A percentile compares a stretch with the other conserved stretches of the same genome.
These are phyloP conservation scores for Crotalus viridis DNA, from an alignment of 2,113 vertebrate species.

Conservation along the genomic window DNA sequence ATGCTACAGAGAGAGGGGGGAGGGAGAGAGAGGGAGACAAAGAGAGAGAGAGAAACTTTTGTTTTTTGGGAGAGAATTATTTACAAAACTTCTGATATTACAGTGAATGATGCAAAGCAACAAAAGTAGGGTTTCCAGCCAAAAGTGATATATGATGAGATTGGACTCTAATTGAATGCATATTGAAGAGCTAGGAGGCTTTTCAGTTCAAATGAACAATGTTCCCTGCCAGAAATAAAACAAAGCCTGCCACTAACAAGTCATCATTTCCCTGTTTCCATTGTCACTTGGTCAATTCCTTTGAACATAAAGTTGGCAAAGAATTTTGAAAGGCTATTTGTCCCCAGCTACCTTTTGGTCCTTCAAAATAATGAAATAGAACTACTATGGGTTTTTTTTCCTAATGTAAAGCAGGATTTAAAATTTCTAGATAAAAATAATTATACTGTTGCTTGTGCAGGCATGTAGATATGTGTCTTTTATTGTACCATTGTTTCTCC, in stretches of 20 bases:
- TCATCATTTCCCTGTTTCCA: neutral
- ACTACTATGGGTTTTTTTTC: neutral
- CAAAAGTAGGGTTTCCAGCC: neutral
- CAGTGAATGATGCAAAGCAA: neutral
- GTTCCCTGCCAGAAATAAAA: neutral
- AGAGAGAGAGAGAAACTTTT: neutral
- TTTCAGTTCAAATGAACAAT: neutral
- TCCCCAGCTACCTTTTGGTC: neutral
- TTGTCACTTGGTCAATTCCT: neutral
- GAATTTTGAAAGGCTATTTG: neutral
- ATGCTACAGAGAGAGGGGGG: too few relatives aligned
- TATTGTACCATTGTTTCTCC: neutral
- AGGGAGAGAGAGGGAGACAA: too few relatives aligned
- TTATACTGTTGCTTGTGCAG: neutral
- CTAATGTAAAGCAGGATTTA: neutral
- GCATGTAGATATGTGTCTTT: neutral
- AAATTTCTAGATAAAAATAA: neutral
- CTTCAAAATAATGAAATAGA: neutral
- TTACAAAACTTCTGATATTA: neutral
- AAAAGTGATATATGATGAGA: neutral
- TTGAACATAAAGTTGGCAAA: neutral
- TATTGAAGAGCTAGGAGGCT: neutral
- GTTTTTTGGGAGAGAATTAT: neutral
- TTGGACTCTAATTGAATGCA: neutral
- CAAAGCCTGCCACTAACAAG: neutral